Conservation (phyloP, 2,797 vertebrate species). For the Fratercula arctica region DNA sequence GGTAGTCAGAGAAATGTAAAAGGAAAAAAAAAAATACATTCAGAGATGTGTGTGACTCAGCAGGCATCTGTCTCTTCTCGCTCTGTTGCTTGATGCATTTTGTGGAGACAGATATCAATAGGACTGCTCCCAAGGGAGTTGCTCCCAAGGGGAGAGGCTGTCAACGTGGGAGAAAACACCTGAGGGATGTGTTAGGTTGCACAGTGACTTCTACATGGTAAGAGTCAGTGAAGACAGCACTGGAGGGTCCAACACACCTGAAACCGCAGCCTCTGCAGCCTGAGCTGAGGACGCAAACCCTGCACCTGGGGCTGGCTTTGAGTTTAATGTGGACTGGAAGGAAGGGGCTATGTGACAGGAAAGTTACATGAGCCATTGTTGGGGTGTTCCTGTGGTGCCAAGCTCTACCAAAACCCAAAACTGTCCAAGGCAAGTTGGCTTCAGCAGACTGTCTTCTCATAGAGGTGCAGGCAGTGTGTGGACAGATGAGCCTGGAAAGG, state of each 20-base stretch:
- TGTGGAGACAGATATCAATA: not conserved
- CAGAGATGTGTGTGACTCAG: not conserved
- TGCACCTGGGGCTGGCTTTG: not conserved
- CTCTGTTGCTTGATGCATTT: not conserved
- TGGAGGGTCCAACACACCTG: not conserved
- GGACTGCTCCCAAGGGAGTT: not conserved
- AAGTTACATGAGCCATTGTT: not conserved
- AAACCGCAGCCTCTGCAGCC: not conserved
- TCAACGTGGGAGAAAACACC: not conserved
- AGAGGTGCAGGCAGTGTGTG: not conserved
- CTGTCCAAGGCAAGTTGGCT: not conserved
- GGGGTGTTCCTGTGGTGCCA: not conserved
- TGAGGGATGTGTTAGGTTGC: not conserved
- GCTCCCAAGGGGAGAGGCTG: not conserved
- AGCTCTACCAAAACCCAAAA: not conserved
- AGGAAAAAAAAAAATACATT: not conserved
- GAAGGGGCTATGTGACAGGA: not conserved
- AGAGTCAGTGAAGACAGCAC: not conserved
- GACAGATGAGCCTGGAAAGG: not conserved
- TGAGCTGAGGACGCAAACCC: not conserved
- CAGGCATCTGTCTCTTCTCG: not conserved
- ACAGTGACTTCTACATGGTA: not conserved
- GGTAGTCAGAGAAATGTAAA: not conserved
- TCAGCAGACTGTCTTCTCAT: not conserved
- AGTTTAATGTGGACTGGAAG: rapidly evolving